Evolutionary conservation across 1,140 invertebrate species (phyloP).

Genomic region (Vanessa atalanta): DNA sequence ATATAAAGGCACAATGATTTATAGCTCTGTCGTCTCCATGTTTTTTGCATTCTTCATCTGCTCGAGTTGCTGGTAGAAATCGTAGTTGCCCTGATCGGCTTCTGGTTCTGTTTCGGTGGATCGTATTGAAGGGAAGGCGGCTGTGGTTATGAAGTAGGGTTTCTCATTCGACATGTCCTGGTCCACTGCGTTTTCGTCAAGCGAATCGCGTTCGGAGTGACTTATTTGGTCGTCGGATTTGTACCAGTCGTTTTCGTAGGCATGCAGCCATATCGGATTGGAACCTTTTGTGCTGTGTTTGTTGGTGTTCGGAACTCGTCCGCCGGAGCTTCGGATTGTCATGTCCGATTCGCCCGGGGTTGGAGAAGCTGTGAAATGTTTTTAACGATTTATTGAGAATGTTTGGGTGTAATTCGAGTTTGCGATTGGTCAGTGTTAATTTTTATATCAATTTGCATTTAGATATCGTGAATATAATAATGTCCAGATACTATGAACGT

Average conservation of each 20-base stretch:
- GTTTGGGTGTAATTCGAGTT: neutral
- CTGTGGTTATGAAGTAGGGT: slow-evolving; percentile 80
- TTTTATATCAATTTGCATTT: slow-evolving; percentile 12
- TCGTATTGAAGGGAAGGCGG: slow-evolving; percentile 79
- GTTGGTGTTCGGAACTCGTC: slow-evolving; percentile 95
- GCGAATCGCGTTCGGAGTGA: slow-evolving; percentile 89
- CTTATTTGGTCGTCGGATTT: slow-evolving; percentile 88
- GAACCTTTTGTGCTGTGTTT: slow-evolving; percentile 96
- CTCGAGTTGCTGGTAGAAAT: slow-evolving; percentile 83
- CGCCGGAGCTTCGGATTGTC: slow-evolving; percentile 84
- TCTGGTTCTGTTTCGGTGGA: slow-evolving; percentile 69
- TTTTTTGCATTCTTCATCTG: slow-evolving; percentile 87
- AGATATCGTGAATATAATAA: slow-evolving; percentile 1
- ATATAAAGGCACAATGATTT: slow-evolving; percentile 33
- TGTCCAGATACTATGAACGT: slow-evolving; percentile 3
- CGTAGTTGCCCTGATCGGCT: slow-evolving; percentile 84
- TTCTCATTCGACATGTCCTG: slow-evolving; percentile 82
- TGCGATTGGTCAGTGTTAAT: slow-evolving; percentile 7
- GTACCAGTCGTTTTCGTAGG: slow-evolving; percentile 97
- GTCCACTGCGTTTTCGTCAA: slow-evolving; percentile 92
- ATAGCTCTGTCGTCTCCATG: slow-evolving; percentile 92
- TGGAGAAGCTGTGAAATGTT: slow-evolving; percentile 59
- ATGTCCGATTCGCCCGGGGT: slow-evolving; percentile 86
- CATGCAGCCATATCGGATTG: slow-evolving; percentile 97
- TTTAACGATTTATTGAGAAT: neutral